A percentile compares a stretch with the other conserved stretches of the same genome.
phyloP scores from a whole-genome alignment of 2,888 invertebrate genomes.

The Herminia tarsipennalis region DNA sequence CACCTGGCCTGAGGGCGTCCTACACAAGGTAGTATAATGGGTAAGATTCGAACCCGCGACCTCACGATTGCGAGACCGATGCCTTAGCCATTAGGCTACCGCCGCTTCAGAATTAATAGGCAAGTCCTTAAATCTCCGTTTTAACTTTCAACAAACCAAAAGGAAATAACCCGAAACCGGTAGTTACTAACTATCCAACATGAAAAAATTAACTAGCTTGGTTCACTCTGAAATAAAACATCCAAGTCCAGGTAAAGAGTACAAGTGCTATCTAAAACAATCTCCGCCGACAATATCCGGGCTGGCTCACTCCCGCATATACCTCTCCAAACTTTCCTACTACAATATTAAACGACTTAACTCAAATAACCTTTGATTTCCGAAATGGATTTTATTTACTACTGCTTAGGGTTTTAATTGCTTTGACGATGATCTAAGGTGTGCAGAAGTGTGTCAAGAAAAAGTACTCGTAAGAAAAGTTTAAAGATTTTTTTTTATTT shows the following conservation, averaged over 20 bases:
- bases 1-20: no score
- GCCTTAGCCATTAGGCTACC: no score
- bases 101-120: no score
- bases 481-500: conserved; percentile 4
- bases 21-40: no score
- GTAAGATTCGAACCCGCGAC: no score
- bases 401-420: neutral
- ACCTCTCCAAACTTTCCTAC: conserved; percentile 32
- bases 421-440: neutral
- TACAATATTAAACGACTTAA: conserved; percentile 28
- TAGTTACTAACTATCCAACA: conserved; percentile 18
- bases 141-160: neutral
- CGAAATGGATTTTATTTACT: neutral
- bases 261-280: conserved; percentile 67
- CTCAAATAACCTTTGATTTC: neutral
- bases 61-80: no score
- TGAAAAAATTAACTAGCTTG: conserved; percentile 25
- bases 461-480: conserved; percentile 10
- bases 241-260: conserved; percentile 42
- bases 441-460: conserved; percentile 28
- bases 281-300: conserved; percentile 72
- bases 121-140: neutral
- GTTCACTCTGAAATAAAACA: conserved; percentile 44
- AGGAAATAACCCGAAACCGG: conserved; percentile 1
- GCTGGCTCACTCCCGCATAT: conserved; percentile 47